Evolutionary conservation across 2,888 invertebrate species (phyloP), one percentile per base, ranked within the genome.

Genomic region (Catocala sponsa): DNA sequence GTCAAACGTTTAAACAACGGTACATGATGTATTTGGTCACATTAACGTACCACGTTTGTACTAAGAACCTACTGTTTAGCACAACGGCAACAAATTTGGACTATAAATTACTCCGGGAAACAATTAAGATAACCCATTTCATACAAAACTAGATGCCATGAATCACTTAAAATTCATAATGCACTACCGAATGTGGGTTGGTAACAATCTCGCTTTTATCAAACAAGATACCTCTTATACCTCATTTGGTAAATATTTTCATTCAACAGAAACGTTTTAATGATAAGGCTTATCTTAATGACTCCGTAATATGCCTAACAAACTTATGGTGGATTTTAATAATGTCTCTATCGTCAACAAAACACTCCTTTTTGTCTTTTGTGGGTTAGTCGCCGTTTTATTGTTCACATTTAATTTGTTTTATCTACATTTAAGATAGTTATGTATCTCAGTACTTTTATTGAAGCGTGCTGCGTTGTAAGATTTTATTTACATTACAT

Each of bases 251-350:
- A 85, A 84, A 86, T 83, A 87, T 87, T 89, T 87, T 83, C 81
- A 79, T 79, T 80, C 74, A 69, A 82, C 76, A 80, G 80, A 83
- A 88, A 86, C 84, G 83, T 85, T 83, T 80, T 69, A 67, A 75
- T 80, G 91, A 91, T 91, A 91, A 86, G 75, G 73, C 70, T 73
- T 87, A 91, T 91, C 91, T 91, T 86, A 91, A 91, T 88, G 83
- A 83, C 81, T 79, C 72, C 80, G 82, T 89, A 85, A 85, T 88
- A 86, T 76, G 71, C 65, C 77, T 79, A 81, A 81, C 74, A 77
- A 83, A 84, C 80, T 84, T 83, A 83, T 79, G 79, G 81, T 81
- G 72, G 78, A 74, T 86, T 82, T 84, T 85, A 79, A 85, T 88
- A 87, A 88, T 81, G 84, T 82, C 84, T 87, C 89, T 91, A 89